phyloP scores from a whole-genome alignment of 1,140 invertebrate species.

The Zaprionus ghesquierei region DNA sequence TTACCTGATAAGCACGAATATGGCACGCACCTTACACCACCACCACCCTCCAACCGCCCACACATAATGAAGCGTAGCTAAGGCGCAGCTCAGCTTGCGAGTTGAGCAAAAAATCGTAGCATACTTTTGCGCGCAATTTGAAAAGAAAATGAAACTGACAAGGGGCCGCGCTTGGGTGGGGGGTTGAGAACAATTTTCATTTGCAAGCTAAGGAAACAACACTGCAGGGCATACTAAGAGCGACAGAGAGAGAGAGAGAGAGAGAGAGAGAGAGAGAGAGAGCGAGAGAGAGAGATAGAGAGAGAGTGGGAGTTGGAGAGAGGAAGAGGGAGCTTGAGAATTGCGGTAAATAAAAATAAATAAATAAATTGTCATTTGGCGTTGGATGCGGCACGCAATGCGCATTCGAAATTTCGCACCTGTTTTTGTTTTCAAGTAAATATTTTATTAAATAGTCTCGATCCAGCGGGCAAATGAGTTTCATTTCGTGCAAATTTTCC shows the following conservation, averaged over 20 bases:
- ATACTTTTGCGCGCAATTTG: slow-evolving; percentile 37
- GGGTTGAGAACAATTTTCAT: slow-evolving; percentile 27
- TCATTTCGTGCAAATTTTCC: slow-evolving; percentile 22
- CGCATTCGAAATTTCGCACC: slow-evolving; percentile 65
- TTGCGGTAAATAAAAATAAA: slow-evolving; percentile 53
- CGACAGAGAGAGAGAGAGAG: too few species aligned
- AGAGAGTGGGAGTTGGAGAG: too few species aligned
- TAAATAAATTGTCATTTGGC: slow-evolving; percentile 31
- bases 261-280: too few species aligned
- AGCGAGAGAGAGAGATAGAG: too few species aligned
- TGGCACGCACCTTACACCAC: slow-evolving; percentile 22
- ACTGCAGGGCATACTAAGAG: slow-evolving; percentile 1
- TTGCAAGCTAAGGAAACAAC: slow-evolving; percentile 14
- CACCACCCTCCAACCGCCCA: not conserved
- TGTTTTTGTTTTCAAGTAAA: slow-evolving; percentile 59
- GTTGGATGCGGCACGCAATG: not conserved
- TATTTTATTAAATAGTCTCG: slow-evolving; percentile 59
- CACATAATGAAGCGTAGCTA: slow-evolving; percentile 32
- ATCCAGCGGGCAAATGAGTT: slow-evolving; percentile 47
- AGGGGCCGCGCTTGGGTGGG: not conserved
- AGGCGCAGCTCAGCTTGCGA: slow-evolving; percentile 29
- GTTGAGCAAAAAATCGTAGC: slow-evolving; percentile 29
- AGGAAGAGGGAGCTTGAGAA: slow-evolving; percentile 10
- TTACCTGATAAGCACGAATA: slow-evolving; percentile 47
- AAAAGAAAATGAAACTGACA: slow-evolving; percentile 34